phyloP scores from a whole-genome alignment of 2,113 vertebrate species.

The Copsychus sechellarum region DNA sequence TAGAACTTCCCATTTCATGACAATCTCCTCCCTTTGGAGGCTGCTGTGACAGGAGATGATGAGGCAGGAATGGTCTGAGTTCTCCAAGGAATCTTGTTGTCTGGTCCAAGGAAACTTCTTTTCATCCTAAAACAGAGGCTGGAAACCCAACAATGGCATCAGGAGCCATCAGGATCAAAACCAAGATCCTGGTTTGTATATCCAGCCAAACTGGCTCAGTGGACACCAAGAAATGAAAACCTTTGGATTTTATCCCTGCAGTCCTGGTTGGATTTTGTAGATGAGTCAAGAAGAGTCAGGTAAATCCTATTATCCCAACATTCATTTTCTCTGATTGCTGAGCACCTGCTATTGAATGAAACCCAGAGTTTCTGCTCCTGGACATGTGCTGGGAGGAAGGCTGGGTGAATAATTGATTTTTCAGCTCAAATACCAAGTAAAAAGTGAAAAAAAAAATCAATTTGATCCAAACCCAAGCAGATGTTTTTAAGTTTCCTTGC shows the following conservation, averaged over 20 bases:
- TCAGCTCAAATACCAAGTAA: conserved; percentile 38
- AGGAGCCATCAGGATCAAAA: background rate
- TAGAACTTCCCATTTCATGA: background rate
- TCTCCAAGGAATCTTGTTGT: background rate
- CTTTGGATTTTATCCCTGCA: background rate
- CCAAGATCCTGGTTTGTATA: background rate
- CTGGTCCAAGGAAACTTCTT: background rate
- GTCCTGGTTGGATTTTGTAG: background rate
- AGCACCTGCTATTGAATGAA: background rate
- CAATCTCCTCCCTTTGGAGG: background rate
- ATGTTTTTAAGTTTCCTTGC: conserved; percentile 12
- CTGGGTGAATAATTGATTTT: conserved; percentile 51
- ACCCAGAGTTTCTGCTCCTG: background rate
- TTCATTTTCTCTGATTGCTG: background rate
- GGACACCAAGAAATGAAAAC: background rate
- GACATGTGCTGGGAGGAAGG: background rate
- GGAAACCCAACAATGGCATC: background rate
- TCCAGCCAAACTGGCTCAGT: background rate
- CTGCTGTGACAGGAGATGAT: background rate
- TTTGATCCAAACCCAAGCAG: background rate
- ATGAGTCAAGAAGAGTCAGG: background rate
- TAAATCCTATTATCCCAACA: background rate
- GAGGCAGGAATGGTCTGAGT: background rate
- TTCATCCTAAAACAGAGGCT: background rate
- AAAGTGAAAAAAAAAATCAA: conserved; percentile 10